Percentiles rank a stretch among this genome's conserved stretches.
These are phyloP conservation scores for Malacoctenus gilli DNA, from an alignment of 2,797 vertebrate genomes.

Conservation along the genomic window DNA sequence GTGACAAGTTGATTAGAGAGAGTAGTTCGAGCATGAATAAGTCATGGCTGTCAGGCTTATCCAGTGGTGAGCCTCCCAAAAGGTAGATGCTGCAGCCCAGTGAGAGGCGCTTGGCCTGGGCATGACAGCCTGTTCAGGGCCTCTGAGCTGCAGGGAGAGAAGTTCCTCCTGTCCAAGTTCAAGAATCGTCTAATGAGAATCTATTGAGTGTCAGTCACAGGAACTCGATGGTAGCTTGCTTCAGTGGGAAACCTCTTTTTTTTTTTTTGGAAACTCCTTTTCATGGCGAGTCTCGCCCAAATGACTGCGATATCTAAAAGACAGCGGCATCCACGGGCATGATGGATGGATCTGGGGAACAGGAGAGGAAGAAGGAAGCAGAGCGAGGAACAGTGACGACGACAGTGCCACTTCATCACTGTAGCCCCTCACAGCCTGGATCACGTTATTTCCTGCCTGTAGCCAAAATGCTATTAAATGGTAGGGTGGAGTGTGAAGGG, in stretches of 20 bases:
- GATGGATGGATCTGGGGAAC: conserved; percentile 41
- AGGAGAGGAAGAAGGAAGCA: conserved; percentile 21
- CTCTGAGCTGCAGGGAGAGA: conserved; percentile 31
- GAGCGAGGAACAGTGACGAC: conserved; percentile 27
- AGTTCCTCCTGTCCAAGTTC: conserved; percentile 30
- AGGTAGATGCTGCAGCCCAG: conserved; percentile 33
- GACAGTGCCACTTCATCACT: conserved; percentile 30
- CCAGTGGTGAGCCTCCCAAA: conserved; percentile 24
- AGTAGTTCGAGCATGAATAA: conserved; percentile 43
- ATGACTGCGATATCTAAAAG: conserved; percentile 22
- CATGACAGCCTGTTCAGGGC: conserved; percentile 48
- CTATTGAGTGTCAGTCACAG: conserved; percentile 37
- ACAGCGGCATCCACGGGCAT: conserved; percentile 31
- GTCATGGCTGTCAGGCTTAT: conserved; percentile 43
- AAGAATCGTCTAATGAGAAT: conserved; percentile 39
- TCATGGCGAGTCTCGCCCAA: conserved; percentile 11
- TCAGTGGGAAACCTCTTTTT: conserved; percentile 3
- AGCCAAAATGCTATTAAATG: conserved; percentile 31
- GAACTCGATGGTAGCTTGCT: conserved; percentile 24
- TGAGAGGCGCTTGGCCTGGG: conserved; percentile 42
- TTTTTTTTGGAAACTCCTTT: conserved; percentile 7
- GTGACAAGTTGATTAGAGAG: conserved; percentile 36
- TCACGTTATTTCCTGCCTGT: conserved; percentile 26
- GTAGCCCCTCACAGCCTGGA: conserved; percentile 24
- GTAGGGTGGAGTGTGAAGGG: conserved; percentile 34